Percentiles rank a stretch among this genome's conserved stretches.
Conservation (phyloP, 2,797 vertebrate genomes). For the Neomorphus geoffroyi region DNA sequence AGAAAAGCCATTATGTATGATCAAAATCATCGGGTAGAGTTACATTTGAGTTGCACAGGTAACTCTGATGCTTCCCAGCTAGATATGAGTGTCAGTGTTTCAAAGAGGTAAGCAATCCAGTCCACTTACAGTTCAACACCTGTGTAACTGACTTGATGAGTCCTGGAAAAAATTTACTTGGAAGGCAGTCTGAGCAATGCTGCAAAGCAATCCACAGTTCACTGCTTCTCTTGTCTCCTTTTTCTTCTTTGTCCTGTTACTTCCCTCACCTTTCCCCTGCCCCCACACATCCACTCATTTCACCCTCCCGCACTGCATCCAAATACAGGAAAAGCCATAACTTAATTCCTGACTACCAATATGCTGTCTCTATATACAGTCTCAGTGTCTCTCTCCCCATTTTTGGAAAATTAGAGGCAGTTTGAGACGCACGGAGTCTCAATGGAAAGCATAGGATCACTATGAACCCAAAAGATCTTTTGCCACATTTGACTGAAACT, state of each 20-base stretch:
- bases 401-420: neutral
- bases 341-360: neutral
- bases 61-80: neutral
- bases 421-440: neutral
- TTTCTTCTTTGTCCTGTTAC: neutral
- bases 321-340: neutral
- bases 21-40: neutral
- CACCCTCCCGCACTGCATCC: neutral
- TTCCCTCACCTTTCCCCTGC: neutral
- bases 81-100: fast-evolving
- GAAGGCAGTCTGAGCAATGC: neutral
- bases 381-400: no score
- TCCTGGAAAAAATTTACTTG: neutral
- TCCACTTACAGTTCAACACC: neutral
- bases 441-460: neutral
- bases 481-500: neutral
- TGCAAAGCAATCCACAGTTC: neutral
- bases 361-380: fast-evolving
- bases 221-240: neutral
- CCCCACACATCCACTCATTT: neutral
- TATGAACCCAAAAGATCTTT: neutral
- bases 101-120: neutral
- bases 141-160: neutral
- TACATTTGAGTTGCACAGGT: neutral
- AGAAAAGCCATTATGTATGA: neutral